These are phyloP conservation scores for Hormaphis cornu DNA, from an alignment of 1,140 invertebrate species.

Conservation along the genomic window DNA sequence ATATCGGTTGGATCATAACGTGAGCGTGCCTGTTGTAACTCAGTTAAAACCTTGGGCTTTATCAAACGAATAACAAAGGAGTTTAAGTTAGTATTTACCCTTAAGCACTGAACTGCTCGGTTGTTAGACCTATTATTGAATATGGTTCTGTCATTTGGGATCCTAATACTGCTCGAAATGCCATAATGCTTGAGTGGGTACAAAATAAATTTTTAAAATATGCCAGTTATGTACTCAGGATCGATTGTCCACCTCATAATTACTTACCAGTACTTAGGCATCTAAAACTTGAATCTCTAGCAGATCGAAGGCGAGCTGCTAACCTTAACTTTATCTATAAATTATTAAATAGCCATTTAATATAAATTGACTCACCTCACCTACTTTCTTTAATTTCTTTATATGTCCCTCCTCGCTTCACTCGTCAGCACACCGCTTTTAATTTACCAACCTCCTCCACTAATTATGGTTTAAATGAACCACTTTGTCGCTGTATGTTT, in stretches of 20 bases:
- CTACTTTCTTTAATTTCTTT: neutral
- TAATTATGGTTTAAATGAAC: neutral
- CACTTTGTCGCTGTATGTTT: neutral
- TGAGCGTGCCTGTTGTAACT: neutral
- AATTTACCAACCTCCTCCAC: neutral
- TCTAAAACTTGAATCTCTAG: neutral
- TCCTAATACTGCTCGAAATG: neutral
- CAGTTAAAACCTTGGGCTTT: neutral
- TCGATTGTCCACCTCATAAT: neutral
- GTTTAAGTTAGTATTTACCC: neutral
- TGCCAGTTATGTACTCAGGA: neutral
- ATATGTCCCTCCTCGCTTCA: neutral
- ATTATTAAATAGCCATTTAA: neutral
- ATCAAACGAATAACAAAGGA: neutral
- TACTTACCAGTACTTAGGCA: neutral
- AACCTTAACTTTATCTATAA: neutral
- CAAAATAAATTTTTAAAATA: neutral
- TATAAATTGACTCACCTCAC: neutral
- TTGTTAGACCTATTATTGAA: neutral
- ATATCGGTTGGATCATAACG: too few relatives aligned
- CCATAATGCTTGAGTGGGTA: neutral
- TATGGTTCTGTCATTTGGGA: neutral
- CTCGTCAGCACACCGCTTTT: neutral
- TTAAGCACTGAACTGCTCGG: too few relatives aligned
- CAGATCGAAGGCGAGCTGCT: neutral